Evolutionary conservation across 2,113 vertebrate genomes (phyloP), one percentile per base, ranked within the genome.

Genomic region (Rutilus rutilus): DNA sequence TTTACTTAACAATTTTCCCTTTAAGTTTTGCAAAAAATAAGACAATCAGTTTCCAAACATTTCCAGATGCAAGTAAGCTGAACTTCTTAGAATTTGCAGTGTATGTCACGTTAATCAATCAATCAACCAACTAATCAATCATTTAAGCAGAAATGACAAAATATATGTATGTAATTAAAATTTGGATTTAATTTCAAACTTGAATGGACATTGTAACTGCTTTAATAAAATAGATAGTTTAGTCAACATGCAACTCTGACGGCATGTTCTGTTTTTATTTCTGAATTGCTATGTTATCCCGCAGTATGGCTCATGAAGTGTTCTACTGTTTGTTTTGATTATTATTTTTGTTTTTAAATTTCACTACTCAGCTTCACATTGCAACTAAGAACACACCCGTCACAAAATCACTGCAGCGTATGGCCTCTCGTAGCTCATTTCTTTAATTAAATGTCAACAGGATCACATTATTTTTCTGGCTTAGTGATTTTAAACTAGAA

Each of bases 401-500:
- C 73, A n/a, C 1, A 50, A 25, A 50, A 27, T 47, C 73, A 15
- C 23, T 1, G 71, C 42, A 47, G 42, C 12, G 42, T 23, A 47
- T 15, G 71, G 23, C 42, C 71, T 25, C 11, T 74, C 12, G 12
- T 47, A 23, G 23, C 12, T 75, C 42, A 75, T 50, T 15, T 50
- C 42, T 75, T 75, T 75, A 50, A 75, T 75, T 75, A 74, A 74
- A 47, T 75, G 73, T 75, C 42, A 50, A 50, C 42, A 50, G 73
- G 73, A 75, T 75, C n/a, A 75, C 12, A 75, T 17, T 50, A 47
- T 50, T 75, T 74, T 25, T 75, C 42, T 27, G n/a, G 12, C 73
- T 75, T 75, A 27, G n/a, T 27, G n/a, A 75, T 75, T 75, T 75
- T 75, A 75, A 50, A 75, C n/a, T 3, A 47, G 39, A 74, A 74